Percentiles rank a stretch among this genome's conserved stretches.
Evolutionary conservation across 2,113 vertebrate genomes (phyloP).

Genomic region (Melospiza melodia): DNA sequence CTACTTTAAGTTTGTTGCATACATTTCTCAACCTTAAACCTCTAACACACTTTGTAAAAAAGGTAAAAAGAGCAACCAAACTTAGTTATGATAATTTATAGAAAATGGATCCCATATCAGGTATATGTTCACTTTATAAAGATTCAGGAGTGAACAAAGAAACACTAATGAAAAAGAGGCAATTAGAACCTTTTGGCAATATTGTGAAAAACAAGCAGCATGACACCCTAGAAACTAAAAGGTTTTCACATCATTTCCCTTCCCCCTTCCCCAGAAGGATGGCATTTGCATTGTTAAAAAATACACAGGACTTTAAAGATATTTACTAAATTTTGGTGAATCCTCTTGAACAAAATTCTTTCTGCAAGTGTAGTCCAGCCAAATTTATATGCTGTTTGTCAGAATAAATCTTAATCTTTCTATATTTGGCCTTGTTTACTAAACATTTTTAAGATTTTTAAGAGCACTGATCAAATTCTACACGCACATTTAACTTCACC

Average conservation of each 20-base stretch:
- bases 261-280: neutral
- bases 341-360: neutral
- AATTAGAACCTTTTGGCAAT: neutral
- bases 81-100: neutral
- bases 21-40: neutral
- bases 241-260: neutral
- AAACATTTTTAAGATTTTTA: neutral
- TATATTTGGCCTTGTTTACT: neutral
- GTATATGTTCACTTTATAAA: neutral
- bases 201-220: neutral
- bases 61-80: neutral
- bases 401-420: slow-evolving; percentile 5
- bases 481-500: neutral
- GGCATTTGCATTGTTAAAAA: neutral
- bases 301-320: neutral
- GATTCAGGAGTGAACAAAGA: neutral
- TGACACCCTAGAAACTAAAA: neutral
- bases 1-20: neutral
- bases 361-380: neutral
- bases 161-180: neutral
- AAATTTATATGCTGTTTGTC: neutral
- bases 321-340: neutral
- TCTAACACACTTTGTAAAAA: neutral
- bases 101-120: neutral
- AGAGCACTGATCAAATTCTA: neutral